phyloP scores from a whole-genome alignment of 2,888 invertebrate species.

The Idaea biselata region DNA sequence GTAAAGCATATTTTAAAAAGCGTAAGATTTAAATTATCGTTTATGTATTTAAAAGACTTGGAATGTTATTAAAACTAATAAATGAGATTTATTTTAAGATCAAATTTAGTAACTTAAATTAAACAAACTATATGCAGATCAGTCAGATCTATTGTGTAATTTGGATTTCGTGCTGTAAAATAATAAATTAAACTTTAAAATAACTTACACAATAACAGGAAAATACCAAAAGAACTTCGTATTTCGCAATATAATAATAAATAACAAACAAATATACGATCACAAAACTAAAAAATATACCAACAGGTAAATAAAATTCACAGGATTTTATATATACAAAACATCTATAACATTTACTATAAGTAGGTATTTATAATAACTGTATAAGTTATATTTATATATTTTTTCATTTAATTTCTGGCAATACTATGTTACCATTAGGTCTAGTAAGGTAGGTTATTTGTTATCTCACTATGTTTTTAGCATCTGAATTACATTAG shows the following conservation, averaged over 20 bases:
- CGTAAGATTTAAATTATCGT: too few relatives aligned
- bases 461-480: background rate
- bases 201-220: background rate
- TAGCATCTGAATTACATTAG: slow-evolving; percentile 1
- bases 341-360: slow-evolving; percentile 3
- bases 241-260: slow-evolving; percentile 3
- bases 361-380: background rate
- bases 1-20: too few relatives aligned
- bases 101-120: background rate
- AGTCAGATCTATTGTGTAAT: background rate
- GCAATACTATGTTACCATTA: background rate
- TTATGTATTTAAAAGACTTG: background rate
- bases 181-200: background rate
- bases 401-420: background rate
- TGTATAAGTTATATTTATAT: background rate
- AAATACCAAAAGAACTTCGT: background rate
- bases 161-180: background rate
- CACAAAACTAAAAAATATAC: slow-evolving; percentile 6
- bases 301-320: slow-evolving; percentile 15
- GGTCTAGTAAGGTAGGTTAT: background rate
- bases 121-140: background rate
- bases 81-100: background rate
- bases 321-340: slow-evolving; percentile 9
- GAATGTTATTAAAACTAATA: background rate
- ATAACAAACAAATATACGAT: slow-evolving; percentile 3